These are phyloP conservation scores for Hesperophylax magnus DNA, from an alignment of 1,140 invertebrate species.

Conservation along the genomic window DNA sequence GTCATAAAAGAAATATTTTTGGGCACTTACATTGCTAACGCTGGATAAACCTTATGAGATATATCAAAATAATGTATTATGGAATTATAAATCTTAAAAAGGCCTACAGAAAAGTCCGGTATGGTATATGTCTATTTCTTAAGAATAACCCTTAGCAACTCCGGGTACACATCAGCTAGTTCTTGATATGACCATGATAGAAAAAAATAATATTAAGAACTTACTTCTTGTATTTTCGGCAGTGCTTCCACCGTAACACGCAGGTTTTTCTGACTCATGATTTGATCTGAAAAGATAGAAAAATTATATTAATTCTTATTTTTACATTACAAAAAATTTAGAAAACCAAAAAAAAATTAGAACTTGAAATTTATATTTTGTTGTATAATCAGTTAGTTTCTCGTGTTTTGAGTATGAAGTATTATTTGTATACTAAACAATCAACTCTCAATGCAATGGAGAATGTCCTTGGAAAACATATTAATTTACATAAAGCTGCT, in stretches of 20 bases:
- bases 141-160: too few relatives aligned
- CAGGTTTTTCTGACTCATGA: conserved; percentile 47
- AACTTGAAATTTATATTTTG: not conserved
- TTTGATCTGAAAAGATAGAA: conserved; percentile 36
- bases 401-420: not conserved
- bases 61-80: too few relatives aligned
- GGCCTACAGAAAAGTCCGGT: too few relatives aligned
- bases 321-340: not conserved
- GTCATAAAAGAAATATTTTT: too few relatives aligned
- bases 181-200: too few relatives aligned
- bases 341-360: not conserved
- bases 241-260: conserved; percentile 45
- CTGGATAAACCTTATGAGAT: too few relatives aligned
- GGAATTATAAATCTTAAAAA: too few relatives aligned
- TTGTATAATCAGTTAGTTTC: not conserved
- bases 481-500: conserved; percentile 9
- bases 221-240: conserved; percentile 12
- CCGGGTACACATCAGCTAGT: too few relatives aligned
- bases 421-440: too few relatives aligned
- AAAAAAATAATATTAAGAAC: not conserved
- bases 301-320: not conserved
- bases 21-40: too few relatives aligned
- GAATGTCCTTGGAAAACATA: conserved; percentile 16
- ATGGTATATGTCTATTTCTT: too few relatives aligned
- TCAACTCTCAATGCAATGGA: not conserved